These are phyloP conservation scores for Sylvicapra grimmia DNA, from an alignment of 2,113 vertebrate genomes.

Conservation along the genomic window DNA sequence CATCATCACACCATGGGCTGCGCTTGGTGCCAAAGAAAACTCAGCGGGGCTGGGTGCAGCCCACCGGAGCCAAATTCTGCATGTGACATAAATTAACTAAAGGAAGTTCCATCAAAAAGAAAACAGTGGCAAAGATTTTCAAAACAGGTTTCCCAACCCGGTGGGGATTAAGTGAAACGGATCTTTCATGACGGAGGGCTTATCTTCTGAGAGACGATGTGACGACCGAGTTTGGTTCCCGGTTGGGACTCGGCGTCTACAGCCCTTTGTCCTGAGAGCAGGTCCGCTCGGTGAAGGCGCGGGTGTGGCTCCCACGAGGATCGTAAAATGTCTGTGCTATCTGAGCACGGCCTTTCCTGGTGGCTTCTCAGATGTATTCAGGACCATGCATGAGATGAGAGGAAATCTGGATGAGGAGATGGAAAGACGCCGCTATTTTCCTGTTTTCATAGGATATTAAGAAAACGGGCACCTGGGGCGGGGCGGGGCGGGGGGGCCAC, in stretches of 20 bases:
- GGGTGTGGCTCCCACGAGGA: rapidly evolving
- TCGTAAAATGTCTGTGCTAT: rapidly evolving
- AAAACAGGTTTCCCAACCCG: not conserved
- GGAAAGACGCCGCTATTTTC: rapidly evolving
- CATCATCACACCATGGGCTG: rapidly evolving
- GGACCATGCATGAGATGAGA: not conserved
- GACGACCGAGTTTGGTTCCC: not conserved
- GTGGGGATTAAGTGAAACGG: not conserved
- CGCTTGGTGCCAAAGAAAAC: not conserved
- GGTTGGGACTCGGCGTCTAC: not conserved
- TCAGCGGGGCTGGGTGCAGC: not conserved
- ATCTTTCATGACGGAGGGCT: not conserved
- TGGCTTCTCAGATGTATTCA: not conserved
- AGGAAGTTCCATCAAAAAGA: not conserved
- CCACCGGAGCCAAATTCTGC: not conserved
- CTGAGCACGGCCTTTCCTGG: rapidly evolving
- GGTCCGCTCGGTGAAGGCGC: rapidly evolving
- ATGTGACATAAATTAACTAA: not conserved
- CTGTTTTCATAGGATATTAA: not conserved
- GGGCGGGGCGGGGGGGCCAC: rapidly evolving
- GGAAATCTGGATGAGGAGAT: not conserved
- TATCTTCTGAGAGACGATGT: not conserved
- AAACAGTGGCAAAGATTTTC: not conserved
- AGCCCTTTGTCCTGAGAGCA: not conserved
- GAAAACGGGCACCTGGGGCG: rapidly evolving